A percentile compares a stretch with the other conserved stretches of the same genome.
Evolutionary conservation across 2,888 invertebrate species (phyloP).

Genomic region (Automeris io): DNA sequence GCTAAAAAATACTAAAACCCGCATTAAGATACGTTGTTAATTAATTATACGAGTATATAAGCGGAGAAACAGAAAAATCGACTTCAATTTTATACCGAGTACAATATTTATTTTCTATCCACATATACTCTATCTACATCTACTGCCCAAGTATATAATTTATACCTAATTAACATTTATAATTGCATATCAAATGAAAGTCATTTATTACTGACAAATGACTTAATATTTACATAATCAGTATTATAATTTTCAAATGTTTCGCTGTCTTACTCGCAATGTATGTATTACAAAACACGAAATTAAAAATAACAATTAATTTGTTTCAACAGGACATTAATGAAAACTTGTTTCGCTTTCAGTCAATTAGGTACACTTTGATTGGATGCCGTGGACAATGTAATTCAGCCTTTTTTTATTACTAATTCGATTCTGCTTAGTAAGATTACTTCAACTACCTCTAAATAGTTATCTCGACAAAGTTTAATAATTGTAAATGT

Average conservation of each 20-base stretch:
- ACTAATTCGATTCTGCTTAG: neutral
- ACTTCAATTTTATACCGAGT: too few relatives aligned
- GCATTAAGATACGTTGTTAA: too few relatives aligned
- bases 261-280: neutral
- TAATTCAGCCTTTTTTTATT: neutral
- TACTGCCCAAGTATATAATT: too few relatives aligned
- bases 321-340: conserved; percentile 1
- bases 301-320: neutral
- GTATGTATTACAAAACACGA: neutral
- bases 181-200: neutral
- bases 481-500: neutral
- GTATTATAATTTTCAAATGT: neutral
- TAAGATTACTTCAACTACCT: neutral
- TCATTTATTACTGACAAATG: neutral
- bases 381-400: neutral
- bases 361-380: conserved; percentile 8
- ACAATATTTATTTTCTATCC: too few relatives aligned
- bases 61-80: too few relatives aligned
- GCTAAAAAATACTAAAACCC: too few relatives aligned
- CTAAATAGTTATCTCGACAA: neutral
- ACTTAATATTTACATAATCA: neutral
- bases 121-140: too few relatives aligned
- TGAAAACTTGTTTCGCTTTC: conserved; percentile 3
- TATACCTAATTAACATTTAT: too few relatives aligned
- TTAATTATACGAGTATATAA: too few relatives aligned